Conservation (phyloP, 1,140 invertebrate genomes). For the Gyrodactylus salaris region DNA sequence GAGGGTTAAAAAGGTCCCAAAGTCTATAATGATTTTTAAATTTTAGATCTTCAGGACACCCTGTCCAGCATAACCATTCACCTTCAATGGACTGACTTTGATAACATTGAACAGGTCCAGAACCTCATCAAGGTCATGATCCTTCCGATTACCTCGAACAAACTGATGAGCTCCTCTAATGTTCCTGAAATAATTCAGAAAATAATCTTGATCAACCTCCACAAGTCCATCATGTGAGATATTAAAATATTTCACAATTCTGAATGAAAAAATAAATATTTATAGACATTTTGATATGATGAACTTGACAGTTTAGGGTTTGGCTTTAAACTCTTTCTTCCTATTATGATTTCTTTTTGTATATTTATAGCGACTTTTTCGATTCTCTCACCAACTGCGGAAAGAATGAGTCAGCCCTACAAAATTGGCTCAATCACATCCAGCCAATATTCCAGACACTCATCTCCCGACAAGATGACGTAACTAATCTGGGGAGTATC, state of each 20-base stretch:
- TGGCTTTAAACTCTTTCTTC: not conserved
- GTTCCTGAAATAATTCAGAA: not conserved
- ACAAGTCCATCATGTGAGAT: not conserved
- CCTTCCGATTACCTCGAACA: not conserved
- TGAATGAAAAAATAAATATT: too few species aligned
- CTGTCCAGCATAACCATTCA: not conserved
- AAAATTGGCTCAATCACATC: not conserved
- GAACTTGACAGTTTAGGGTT: not conserved
- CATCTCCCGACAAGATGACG: not conserved
- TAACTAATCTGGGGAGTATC: not conserved
- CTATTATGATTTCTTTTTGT: not conserved
- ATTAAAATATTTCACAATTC: too few species aligned
- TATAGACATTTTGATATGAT: too few species aligned
- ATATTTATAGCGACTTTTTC: not conserved
- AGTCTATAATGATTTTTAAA: not conserved
- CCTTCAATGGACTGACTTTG: not conserved
- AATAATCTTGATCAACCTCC: not conserved
- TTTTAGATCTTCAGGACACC: not conserved
- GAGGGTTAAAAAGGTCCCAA: too few species aligned
- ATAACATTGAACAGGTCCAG: not conserved
- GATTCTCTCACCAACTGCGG: not conserved
- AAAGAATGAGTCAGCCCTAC: not conserved
- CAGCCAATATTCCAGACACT: not conserved
- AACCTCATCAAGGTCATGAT: not conserved
- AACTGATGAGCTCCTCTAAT: not conserved